A percentile compares a stretch with the other conserved stretches of the same genome.
phyloP scores from a whole-genome alignment of 92 coral and sea anemone genomes.

The Palythoa caribaeorum region DNA sequence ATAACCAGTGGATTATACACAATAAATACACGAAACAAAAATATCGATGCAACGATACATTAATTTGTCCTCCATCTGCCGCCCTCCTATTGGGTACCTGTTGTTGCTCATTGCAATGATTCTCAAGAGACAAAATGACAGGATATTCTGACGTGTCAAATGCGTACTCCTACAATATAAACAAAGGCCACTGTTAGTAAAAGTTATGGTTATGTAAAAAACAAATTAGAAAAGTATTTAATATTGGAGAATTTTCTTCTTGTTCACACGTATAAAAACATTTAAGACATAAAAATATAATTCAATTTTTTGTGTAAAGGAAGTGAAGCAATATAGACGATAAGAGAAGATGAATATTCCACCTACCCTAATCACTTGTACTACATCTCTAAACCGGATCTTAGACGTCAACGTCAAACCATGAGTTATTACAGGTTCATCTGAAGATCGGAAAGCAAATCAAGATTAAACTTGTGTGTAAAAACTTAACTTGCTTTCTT shows the following conservation, averaged over 20 bases:
- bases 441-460: slow-evolving; percentile 39
- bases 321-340: too few species aligned
- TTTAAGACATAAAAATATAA: too few species aligned
- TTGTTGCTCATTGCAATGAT: slow-evolving; percentile 84
- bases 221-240: neutral
- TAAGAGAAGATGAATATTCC: neutral
- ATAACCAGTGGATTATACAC: too few species aligned
- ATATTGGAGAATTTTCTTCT: too few species aligned
- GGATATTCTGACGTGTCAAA: slow-evolving; percentile 89
- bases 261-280: too few species aligned
- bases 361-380: slow-evolving; percentile 85
- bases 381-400: slow-evolving; percentile 88
- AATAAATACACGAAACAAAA: neutral
- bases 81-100: slow-evolving; percentile 59
- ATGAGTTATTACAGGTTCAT: slow-evolving; percentile 89
- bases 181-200: neutral
- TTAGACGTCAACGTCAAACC: slow-evolving; percentile 87
- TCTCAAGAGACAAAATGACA: slow-evolving; percentile 81
- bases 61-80: neutral
- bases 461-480: neutral
- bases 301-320: too few species aligned
- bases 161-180: slow-evolving; percentile 75
- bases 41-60: neutral
- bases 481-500: neutral
- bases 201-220: neutral